These are phyloP conservation scores for Euura lappo DNA, from an alignment of 1,140 invertebrate genomes.

Conservation along the genomic window DNA sequence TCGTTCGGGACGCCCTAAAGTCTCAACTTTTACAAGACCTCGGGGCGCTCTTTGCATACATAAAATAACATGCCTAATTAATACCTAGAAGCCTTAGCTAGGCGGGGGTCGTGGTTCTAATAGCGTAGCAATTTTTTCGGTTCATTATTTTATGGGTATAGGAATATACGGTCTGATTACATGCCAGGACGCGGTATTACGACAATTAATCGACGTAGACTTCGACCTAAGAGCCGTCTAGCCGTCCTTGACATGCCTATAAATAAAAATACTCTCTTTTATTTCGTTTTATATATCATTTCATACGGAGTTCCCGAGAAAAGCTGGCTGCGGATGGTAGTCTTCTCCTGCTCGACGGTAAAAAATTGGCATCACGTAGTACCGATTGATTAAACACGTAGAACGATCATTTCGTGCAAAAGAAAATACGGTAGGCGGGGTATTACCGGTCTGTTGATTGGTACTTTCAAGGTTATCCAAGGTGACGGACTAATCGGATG, in stretches of 20 bases:
- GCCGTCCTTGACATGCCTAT: neutral
- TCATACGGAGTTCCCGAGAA: neutral
- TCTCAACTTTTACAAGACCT: neutral
- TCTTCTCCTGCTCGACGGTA: no score
- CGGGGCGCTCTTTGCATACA: no score
- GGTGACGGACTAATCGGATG: neutral
- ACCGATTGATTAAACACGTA: slow-evolving; percentile 1
- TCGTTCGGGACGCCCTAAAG: neutral
- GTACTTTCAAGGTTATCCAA: slow-evolving; percentile 5
- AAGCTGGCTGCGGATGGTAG: neutral
- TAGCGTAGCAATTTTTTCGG: no score
- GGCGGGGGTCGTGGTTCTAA: no score
- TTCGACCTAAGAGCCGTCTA: neutral
- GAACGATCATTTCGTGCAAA: neutral
- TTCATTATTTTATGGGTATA: neutral
- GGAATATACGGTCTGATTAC: neutral
- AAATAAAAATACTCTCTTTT: neutral
- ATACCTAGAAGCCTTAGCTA: no score
- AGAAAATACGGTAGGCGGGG: neutral
- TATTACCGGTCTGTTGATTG: neutral
- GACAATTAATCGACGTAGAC: neutral
- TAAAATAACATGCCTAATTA: no score
- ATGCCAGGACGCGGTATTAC: neutral
- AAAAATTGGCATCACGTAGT: neutral
- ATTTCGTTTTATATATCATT: neutral